phyloP scores from a whole-genome alignment of 2,888 invertebrate genomes.

The Herminia tarsipennalis region DNA sequence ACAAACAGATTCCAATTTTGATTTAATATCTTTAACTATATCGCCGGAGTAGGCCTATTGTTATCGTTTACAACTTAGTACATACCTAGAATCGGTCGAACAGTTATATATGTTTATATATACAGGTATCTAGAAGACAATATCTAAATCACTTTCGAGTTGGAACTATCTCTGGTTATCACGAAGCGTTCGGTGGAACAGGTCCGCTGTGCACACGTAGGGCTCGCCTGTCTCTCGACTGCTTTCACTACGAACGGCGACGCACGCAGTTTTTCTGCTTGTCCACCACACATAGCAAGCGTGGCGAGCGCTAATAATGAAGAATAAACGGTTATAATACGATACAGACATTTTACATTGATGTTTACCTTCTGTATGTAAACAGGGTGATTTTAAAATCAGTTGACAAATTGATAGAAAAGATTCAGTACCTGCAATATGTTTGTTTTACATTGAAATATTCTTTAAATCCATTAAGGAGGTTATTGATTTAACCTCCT shows the following conservation, averaged over 20 bases:
- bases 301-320: neutral
- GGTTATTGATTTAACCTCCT: no score
- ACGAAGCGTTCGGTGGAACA: constrained; percentile 45
- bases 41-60: no score
- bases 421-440: no score
- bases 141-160: constrained; percentile 65
- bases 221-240: constrained; percentile 29
- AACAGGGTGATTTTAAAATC: no score
- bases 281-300: constrained; percentile 5
- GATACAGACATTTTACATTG: neutral
- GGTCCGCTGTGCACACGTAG: constrained; percentile 39
- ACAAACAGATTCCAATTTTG: no score
- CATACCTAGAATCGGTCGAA: neutral
- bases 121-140: constrained; percentile 43
- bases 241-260: constrained; percentile 41
- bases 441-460: no score
- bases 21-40: no score
- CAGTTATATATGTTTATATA: constrained; percentile 26
- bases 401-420: no score
- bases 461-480: no score
- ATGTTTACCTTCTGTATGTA: neutral
- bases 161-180: constrained; percentile 55
- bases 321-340: no score
- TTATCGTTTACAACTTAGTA: no score
- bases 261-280: constrained; percentile 39